Evolutionary conservation across 2,113 vertebrate genomes (phyloP), one percentile per base, ranked within the genome.

Genomic region (Cottus gobio): DNA sequence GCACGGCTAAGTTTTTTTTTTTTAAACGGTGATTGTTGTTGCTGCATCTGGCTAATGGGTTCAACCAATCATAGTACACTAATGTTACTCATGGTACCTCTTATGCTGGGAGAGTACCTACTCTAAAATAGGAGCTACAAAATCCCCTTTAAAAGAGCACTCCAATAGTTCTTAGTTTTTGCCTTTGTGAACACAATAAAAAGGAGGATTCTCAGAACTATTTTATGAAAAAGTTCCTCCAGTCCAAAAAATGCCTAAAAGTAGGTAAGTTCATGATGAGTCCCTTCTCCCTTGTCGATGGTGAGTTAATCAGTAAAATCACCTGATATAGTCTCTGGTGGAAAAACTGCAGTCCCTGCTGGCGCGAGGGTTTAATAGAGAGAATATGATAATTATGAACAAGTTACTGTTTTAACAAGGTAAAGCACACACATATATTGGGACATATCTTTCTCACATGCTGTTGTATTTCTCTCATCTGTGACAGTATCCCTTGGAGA

Each of bases 401-500:
- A 67, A 73, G 72, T 62, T 46, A 12, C 22, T 79, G 71, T 61
- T 85, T 75, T 69, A 79, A 72, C 20, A 58, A 70, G 56, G 56
- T 26, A 42, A 79, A 46, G 34, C 54, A 64, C 58, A 63, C 58
- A 83, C n/a, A 48, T 34, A 52, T 62, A 52, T 44, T 63, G 31
- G 48, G 61, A 34, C 48, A 72, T 57, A 73, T 48, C 52, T 79
- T 66, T 57, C 54, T 62, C 63, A 64, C 73, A 67, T 52, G 24
- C 56, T 54, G 48, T 36, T 78, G 73, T 57, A 31, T 66, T 37
- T 70, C n/a, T 39, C 69, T 60, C 26, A 57, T 75, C 62, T 74
- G 74, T 81, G 56, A 76, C 71, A 50, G 20, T 85, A 68, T 79
- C 56, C 86, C 83, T 81, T 50, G 15, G 83, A 87, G 84, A 75